A percentile compares a stretch with the other conserved stretches of the same genome.
phyloP scores from a whole-genome alignment of 2,888 invertebrate species.

The Subacronicta megacephala region DNA sequence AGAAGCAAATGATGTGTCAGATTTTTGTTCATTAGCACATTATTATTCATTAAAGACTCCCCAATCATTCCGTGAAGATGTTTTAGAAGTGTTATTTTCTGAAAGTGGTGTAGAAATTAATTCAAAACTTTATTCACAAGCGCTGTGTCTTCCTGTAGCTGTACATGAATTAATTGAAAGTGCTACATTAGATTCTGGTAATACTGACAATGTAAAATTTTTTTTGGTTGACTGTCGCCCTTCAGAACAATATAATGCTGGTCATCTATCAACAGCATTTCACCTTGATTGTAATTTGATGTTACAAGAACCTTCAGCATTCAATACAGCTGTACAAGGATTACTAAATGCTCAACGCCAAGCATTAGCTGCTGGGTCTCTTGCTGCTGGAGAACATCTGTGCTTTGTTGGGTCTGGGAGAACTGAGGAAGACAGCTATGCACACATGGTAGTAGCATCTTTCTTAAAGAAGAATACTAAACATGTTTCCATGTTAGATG shows the following conservation, averaged over 20 bases:
- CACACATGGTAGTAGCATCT: constrained; percentile 99
- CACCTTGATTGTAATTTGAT: constrained; percentile 99
- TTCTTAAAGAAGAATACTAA: constrained; percentile 98
- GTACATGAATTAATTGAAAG: constrained; percentile 97
- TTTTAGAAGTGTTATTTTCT: constrained; percentile 91
- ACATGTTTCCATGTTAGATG: constrained; percentile 97
- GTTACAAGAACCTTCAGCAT: constrained; percentile 98
- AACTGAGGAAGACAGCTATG: constrained; percentile 98
- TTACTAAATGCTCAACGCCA: constrained; percentile 96
- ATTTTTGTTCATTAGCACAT: constrained; percentile 98
- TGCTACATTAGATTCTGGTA: constrained; percentile 91
- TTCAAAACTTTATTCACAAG: constrained; percentile 93
- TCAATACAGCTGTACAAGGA: constrained; percentile 98
- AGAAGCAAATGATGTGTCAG: constrained; percentile 98
- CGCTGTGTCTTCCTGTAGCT: constrained; percentile 98
- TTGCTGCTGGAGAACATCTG: constrained; percentile 96
- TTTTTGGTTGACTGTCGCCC: constrained; percentile 99
- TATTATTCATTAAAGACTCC: constrained; percentile 98
- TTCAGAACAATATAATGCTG: constrained; percentile 98
- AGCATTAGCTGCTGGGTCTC: constrained; percentile 95
- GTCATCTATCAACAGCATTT: constrained; percentile 99
- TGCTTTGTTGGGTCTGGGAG: constrained; percentile 98
- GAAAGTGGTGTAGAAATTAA: constrained; percentile 89
- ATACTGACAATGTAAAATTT: constrained; percentile 93
- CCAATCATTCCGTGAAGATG: constrained; percentile 96